Evolutionary conservation across 2,888 invertebrate species (phyloP).

Genomic region (Andrena marginata): DNA sequence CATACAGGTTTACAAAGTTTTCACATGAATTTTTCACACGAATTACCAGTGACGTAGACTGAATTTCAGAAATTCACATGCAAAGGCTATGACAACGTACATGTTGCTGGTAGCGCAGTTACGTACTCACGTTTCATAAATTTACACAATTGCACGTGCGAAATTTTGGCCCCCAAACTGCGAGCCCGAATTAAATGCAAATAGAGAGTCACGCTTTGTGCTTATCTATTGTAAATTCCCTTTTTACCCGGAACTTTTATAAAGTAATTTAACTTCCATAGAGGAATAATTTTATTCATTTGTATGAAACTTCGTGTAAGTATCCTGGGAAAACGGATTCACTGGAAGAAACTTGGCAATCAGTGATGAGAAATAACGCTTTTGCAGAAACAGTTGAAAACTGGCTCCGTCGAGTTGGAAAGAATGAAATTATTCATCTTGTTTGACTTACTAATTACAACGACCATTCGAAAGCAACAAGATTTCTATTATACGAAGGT

Average conservation of each 20-base stretch:
- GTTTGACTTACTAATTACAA: conserved; percentile 60
- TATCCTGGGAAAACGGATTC: conserved; percentile 59
- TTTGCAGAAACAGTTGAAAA: conserved; percentile 56
- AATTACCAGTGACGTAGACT: background rate
- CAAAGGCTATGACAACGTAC: conserved; percentile 5
- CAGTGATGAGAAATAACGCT: conserved; percentile 51
- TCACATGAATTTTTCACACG: no score
- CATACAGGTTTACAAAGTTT: background rate
- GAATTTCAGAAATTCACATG: background rate
- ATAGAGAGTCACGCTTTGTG: conserved; percentile 46
- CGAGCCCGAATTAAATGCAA: conserved; percentile 65
- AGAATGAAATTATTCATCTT: conserved; percentile 53
- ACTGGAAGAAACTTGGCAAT: conserved; percentile 54
- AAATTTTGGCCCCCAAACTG: conserved; percentile 44
- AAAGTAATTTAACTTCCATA: conserved; percentile 74
- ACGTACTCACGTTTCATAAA: conserved; percentile 22
- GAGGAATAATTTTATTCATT: conserved; percentile 74
- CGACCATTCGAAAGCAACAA: conserved; percentile 32
- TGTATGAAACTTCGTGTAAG: conserved; percentile 66
- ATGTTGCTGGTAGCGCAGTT: background rate
- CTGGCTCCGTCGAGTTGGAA: conserved; percentile 29
- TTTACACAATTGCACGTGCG: conserved; percentile 20
- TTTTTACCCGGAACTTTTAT: conserved; percentile 58
- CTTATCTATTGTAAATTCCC: conserved; percentile 61
- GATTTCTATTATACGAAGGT: conserved; percentile 4